Evolutionary conservation across 2,797 vertebrate genomes (phyloP).

Genomic region (Neopelma chrysocephalum): DNA sequence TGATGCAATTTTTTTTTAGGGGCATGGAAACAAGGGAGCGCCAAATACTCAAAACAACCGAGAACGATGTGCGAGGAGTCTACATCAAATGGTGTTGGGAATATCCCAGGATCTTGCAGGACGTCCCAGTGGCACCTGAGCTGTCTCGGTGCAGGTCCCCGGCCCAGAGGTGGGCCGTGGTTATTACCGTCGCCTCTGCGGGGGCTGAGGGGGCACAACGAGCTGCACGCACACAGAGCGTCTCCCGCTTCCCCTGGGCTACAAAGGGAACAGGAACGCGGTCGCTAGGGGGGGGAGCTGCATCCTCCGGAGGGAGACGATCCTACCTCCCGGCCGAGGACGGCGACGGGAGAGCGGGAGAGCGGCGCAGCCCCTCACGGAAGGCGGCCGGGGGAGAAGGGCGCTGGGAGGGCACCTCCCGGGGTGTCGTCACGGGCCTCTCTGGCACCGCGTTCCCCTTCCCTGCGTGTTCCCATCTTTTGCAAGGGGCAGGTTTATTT

Average conservation of each 20-base stretch:
- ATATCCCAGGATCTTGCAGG: neutral
- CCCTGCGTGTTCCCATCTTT: neutral
- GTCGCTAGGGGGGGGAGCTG: conserved; percentile 45
- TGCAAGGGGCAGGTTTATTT: neutral
- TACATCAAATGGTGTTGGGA: accelerated
- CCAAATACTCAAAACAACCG: neutral
- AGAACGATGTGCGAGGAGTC: accelerated
- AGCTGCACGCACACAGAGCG: neutral
- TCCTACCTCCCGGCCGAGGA: neutral
- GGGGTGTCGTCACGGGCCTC: neutral
- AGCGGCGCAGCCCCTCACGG: neutral
- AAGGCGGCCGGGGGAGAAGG: neutral
- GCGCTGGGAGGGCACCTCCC: neutral
- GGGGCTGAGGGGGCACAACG: neutral
- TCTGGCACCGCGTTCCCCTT: neutral
- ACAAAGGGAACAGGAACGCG: neutral
- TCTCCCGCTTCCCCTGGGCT: neutral
- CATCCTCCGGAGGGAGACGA: neutral
- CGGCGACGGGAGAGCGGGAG: neutral
- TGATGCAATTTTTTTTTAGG: neutral
- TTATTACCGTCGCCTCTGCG: conserved; percentile 77
- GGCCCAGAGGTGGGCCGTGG: neutral
- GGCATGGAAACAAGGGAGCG: neutral
- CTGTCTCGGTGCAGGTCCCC: neutral
- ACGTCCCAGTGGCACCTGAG: neutral